Base-by-base conservation (phyloP, 2,888 invertebrate species). In the Netelia inedita region DNA sequence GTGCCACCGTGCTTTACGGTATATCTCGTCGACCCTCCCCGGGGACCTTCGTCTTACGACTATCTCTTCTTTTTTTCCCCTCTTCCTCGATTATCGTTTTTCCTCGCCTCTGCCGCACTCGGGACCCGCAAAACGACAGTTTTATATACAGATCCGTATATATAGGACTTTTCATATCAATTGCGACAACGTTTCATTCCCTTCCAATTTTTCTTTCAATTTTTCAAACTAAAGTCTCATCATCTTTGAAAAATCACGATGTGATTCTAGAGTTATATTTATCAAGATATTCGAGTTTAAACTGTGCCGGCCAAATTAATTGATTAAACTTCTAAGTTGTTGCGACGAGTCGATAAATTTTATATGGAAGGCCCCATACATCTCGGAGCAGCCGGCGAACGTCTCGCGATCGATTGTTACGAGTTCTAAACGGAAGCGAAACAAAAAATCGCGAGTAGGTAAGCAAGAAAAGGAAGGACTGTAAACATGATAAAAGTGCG, bases 321-420 rank as follows among this genome's bases (percentile, higher is more conserved):
- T 1, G 14, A 11, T 46, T 14, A 46, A 46, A 46, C 10, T 14
- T 46, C n/a, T 14, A 23, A 61, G 61, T 9, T 1, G 19, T 28
- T 43, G 16, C 10, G 5, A 41, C 19, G 41, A 3, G 35, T 66
- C 43, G 65, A 8, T 23, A 41, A 41, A 63, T 53, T 21, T 21
- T 5, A 53, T 55, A 35, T 16, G 35, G 55, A 71, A 35, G n/a
- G 19, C 11, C 53, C 55, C 28, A 69, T 28, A 23, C 21, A 50
- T 53, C 41, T 50, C 8, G 21, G 14, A 53, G 59, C 21, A 59
- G 74, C 50, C 83, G 61, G 85, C 41, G 84, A 87, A 88, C 85
- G 84, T 88, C 87, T 83, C 83, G 16, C 50, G 87, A 90, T 90
- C 89, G 90, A 90, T 88, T 87, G 86, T 87, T 88, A 84, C 87